Base-by-base conservation (phyloP, 2,888 invertebrate genomes). In the Seira sanloemensis region DNA sequence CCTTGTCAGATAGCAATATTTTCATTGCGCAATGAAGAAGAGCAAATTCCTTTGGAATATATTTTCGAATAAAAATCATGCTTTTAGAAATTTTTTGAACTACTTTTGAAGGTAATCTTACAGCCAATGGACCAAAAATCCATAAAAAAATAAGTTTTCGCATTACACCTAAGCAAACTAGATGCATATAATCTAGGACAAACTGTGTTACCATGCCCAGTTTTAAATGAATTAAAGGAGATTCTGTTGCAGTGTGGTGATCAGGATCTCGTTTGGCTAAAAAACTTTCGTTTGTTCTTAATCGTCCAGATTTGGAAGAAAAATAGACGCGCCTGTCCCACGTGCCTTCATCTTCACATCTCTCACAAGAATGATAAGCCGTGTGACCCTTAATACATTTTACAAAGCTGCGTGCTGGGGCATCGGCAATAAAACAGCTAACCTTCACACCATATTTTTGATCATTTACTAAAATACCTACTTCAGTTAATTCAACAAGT, bases 151-250 rank as follows among this genome's bases (percentile, higher is more conserved):
- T 0, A 0, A 82, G 21, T 68, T 82, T 85, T 71, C 26, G 73
- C 9, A n/a, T 76, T 0, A 71, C 71, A 2, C 81, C 81, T 0
- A 81, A 50, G 21, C 81, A 81, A 0, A 79, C 12, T 16, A 84
- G 16, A 58, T 84, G 84, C 84, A 84, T 84, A 18, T 75, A 79
- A 1, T 84, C 84, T 1, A n/a, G 16, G 2, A 75, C 26, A 23
- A 84, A 62, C 1, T 0, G 7, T 0, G 1, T 19, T 9, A 84
- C 65, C 75, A 84, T 71, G 12, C 71, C 72, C 26, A 84, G 1
- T n/a, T 23, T 9, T 12, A 21, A 2, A 9, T 26, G 19, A 0
- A 1, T 2, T 66, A 62, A 65, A 2, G 66, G 54, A n/a, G 50
- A 1, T 1, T 46, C 2, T 7, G 2, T 66, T n/a, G 16, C n/a